Evolutionary conservation across 2,113 vertebrate species (phyloP).

Genomic region (Zosterops lateralis): DNA sequence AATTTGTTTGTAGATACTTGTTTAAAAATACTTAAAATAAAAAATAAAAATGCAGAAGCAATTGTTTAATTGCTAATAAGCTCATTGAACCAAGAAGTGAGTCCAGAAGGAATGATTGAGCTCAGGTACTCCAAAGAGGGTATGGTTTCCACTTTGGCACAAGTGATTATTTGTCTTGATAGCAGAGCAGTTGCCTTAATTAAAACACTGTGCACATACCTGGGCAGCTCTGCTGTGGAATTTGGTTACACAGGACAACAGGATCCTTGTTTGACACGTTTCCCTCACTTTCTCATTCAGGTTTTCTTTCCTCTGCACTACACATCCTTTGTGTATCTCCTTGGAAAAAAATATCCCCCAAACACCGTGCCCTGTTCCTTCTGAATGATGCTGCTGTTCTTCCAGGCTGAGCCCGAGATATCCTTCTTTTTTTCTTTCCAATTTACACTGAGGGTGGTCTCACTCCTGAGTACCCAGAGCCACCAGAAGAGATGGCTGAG

Average conservation of each 20-base stretch:
- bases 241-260: conserved; percentile 50
- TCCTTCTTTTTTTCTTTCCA: not conserved
- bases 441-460: conserved; percentile 29
- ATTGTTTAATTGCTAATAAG: not conserved
- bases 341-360: not conserved
- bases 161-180: conserved; percentile 47
- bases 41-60: not conserved
- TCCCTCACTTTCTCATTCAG: conserved; percentile 41
- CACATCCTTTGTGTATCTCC: not conserved
- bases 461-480: not conserved
- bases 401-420: not conserved
- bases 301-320: conserved; percentile 44
- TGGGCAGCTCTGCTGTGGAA: conserved; percentile 22
- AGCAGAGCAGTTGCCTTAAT: conserved; percentile 60
- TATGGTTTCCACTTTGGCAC: not conserved
- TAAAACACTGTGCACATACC: conserved; percentile 60
- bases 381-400: conserved; percentile 42
- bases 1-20: not conserved
- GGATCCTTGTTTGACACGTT: conserved; percentile 52
- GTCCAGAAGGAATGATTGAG: not conserved
- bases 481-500: not conserved
- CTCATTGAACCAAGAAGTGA: not conserved
- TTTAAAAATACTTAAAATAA: not conserved
- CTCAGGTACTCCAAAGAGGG: not conserved
- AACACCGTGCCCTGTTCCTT: not conserved